These are phyloP conservation scores for Phylloscopus trochilus DNA, from an alignment of 2,113 vertebrate genomes.

Conservation along the genomic window DNA sequence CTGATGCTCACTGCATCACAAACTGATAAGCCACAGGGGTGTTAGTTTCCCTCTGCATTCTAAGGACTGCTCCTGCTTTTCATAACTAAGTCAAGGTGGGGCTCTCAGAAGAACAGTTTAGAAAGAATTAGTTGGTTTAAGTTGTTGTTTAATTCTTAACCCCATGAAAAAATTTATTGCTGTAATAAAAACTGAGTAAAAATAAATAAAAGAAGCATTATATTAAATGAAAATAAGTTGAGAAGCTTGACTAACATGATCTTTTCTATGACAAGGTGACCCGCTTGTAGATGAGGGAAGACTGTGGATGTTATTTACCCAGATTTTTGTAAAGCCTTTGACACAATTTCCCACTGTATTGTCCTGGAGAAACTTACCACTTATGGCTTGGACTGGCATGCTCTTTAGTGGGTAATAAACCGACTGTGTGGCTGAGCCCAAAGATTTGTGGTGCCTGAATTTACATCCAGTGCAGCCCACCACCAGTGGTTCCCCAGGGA, in stretches of 20 bases:
- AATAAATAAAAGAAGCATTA: slow-evolving; percentile 66
- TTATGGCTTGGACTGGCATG: background rate
- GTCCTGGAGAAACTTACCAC: background rate
- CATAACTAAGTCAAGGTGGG: background rate
- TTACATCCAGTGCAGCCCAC: background rate
- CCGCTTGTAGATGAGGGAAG: background rate
- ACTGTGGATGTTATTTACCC: background rate
- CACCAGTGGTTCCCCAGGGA: background rate
- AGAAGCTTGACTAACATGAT: background rate
- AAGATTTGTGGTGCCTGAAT: background rate
- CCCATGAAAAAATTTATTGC: slow-evolving; percentile 43
- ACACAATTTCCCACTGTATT: background rate
- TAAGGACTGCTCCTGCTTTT: background rate
- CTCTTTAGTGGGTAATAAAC: background rate
- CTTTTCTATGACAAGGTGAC: background rate
- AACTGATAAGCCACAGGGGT: background rate
- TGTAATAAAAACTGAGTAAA: slow-evolving; percentile 60
- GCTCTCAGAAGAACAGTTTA: background rate
- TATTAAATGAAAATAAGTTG: slow-evolving; percentile 56
- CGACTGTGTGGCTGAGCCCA: background rate
- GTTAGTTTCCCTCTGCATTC: background rate
- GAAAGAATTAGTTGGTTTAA: slow-evolving; percentile 15
- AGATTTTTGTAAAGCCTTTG: background rate
- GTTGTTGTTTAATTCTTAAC: slow-evolving; percentile 33
- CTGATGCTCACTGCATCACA: background rate